Evolutionary conservation across 2,888 invertebrate genomes (phyloP).

Genomic region (Megamerina dolium): DNA sequence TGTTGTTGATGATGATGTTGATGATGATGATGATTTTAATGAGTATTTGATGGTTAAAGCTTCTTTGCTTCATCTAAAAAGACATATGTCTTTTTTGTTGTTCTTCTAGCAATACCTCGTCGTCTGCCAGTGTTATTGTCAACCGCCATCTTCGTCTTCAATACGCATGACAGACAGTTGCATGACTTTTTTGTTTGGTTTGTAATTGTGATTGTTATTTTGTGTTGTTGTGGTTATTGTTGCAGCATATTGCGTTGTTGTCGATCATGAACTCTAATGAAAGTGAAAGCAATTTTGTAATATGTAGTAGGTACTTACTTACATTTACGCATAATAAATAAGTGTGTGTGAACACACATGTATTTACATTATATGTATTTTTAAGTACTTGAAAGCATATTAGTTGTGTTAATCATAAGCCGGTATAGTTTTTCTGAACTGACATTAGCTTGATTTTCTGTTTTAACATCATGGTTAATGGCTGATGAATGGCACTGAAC

Average conservation of each 20-base stretch:
- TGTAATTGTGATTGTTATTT: too few relatives aligned
- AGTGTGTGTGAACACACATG: neutral
- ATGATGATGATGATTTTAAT: too few relatives aligned
- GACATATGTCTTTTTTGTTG: neutral
- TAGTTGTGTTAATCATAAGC: too few relatives aligned
- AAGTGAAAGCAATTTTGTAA: constrained; percentile 19
- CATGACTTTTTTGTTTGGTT: neutral
- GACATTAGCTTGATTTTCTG: neutral
- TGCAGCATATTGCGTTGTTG: constrained; percentile 14
- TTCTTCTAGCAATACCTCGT: neutral
- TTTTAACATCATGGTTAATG: neutral
- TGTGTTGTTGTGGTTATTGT: too few relatives aligned
- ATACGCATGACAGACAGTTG: neutral
- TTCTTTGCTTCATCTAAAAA: too few relatives aligned
- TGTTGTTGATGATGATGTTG: too few relatives aligned
- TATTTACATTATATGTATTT: neutral
- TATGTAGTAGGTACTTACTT: too few relatives aligned
- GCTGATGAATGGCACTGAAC: constrained; percentile 17
- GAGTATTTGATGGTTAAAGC: too few relatives aligned
- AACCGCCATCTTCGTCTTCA: neutral
- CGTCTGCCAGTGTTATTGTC: neutral
- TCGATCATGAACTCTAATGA: constrained; percentile 22
- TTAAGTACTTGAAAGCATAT: too few relatives aligned
- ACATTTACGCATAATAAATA: neutral
- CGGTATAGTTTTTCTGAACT: too few relatives aligned